phyloP scores from a whole-genome alignment of 1,140 invertebrate species.

The Drosophila pallidifrons region DNA sequence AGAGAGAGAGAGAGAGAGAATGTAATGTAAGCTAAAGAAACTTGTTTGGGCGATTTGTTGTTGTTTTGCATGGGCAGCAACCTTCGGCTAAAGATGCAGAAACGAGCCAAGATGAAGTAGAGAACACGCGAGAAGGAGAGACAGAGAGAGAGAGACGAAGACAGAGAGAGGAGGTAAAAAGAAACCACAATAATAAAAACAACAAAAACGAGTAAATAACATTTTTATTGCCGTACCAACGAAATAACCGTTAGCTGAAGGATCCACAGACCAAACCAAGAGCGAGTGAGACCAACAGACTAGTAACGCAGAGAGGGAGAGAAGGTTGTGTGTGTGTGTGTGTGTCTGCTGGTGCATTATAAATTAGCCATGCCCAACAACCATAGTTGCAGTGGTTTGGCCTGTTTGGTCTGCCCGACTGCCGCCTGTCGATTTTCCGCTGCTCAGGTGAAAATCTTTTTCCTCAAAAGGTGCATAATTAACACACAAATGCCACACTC shows the following conservation, averaged over 20 bases:
- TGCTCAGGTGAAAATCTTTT: constrained; percentile 44
- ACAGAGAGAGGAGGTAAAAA: not conserved
- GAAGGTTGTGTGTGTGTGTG: not conserved
- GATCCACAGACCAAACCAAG: constrained; percentile 32
- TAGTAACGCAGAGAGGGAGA: constrained; percentile 2
- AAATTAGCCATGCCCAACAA: constrained; percentile 44
- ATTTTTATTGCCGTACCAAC: constrained; percentile 35
- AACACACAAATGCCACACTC: constrained; percentile 29
- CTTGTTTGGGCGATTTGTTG: constrained; percentile 57
- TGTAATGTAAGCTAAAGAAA: constrained; percentile 42
- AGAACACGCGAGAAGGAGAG: too few relatives aligned
- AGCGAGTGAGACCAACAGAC: not conserved
- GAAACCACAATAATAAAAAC: constrained; percentile 21
- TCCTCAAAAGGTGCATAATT: constrained; percentile 50
- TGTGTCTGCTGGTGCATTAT: constrained; percentile 34
- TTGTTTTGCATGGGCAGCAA: constrained; percentile 49
- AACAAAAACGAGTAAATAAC: constrained; percentile 38
- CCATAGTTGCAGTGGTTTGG: constrained; percentile 40
- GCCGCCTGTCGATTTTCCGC: constrained; percentile 47
- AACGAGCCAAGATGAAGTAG: not conserved
- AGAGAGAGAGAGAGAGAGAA: constrained; percentile 6
- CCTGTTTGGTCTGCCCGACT: constrained; percentile 37
- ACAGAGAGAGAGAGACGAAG: too few relatives aligned
- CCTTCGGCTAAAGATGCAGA: constrained; percentile 51
- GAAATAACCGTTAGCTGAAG: constrained; percentile 69